These are phyloP conservation scores for Varanus salvator DNA, from an alignment of 2,113 vertebrate genomes.

Conservation along the genomic window DNA sequence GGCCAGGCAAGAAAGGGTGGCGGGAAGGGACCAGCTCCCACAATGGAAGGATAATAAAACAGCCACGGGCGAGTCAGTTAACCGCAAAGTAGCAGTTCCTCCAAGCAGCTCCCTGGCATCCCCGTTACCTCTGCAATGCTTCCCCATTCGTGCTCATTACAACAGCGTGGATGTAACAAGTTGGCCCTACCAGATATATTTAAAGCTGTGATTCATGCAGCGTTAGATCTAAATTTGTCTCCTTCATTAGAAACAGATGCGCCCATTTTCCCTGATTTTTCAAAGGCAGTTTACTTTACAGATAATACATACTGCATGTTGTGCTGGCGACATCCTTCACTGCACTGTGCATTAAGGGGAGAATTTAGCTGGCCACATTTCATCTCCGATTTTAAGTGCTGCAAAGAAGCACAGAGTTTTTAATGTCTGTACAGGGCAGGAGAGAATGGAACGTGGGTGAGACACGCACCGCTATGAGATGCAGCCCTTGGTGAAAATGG, in stretches of 20 bases:
- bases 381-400: not conserved
- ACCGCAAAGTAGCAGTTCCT: not conserved
- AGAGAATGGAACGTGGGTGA: not conserved
- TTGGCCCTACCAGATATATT: not conserved
- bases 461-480: not conserved
- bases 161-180: fast-evolving
- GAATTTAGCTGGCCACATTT: not conserved
- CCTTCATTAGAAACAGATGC: constrained; percentile 51
- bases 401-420: not conserved
- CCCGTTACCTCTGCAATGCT: fast-evolving
- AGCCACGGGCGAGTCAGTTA: not conserved
- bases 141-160: not conserved
- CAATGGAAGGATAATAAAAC: fast-evolving
- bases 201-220: constrained; percentile 32
- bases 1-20: fast-evolving
- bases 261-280: not conserved
- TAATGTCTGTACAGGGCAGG: not conserved
- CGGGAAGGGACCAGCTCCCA: fast-evolving
- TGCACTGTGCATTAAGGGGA: not conserved
- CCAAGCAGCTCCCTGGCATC: not conserved
- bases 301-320: constrained; percentile 20
- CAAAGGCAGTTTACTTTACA: not conserved
- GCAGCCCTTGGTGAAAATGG: not conserved
- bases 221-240: constrained; percentile 23
- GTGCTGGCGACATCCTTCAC: not conserved